Evolutionary conservation across 2,888 invertebrate genomes (phyloP).

Genomic region (Tolmerus cingulatus): DNA sequence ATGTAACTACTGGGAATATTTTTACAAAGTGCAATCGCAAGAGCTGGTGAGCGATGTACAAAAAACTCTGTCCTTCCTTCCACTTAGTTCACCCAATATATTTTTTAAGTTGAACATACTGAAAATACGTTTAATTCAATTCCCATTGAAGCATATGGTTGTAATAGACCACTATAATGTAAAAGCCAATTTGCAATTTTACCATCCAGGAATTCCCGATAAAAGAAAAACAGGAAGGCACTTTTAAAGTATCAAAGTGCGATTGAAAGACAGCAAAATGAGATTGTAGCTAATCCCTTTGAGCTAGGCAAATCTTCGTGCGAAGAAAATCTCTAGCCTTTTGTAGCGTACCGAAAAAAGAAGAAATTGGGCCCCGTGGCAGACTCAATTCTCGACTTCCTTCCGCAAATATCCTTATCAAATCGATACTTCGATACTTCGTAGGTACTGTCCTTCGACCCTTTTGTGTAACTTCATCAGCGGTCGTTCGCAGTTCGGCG

Average conservation of each 20-base stretch:
- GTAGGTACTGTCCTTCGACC: background rate
- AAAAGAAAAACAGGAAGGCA: background rate
- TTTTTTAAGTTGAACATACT: too few relatives aligned
- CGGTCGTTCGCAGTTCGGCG: background rate
- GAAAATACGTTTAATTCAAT: too few relatives aligned
- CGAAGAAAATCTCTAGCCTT: background rate
- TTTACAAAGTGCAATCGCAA: too few relatives aligned
- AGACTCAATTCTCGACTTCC: constrained; percentile 9
- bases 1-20: too few relatives aligned
- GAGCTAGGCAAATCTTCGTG: background rate
- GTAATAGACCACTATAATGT: background rate
- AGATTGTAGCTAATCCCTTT: background rate
- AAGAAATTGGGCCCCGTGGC: background rate
- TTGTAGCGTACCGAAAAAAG: background rate
- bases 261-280: background rate
- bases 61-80: too few relatives aligned
- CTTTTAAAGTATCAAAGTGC: background rate
- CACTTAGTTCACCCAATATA: too few relatives aligned
- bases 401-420: constrained; percentile 28
- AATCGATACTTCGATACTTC: constrained; percentile 22
- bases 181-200: background rate
- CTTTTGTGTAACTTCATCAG: background rate
- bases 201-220: background rate
- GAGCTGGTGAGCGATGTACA: too few relatives aligned
- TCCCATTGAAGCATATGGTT: background rate